Conservation (phyloP, 2,888 invertebrate genomes). For the Cetonia aurata region DNA sequence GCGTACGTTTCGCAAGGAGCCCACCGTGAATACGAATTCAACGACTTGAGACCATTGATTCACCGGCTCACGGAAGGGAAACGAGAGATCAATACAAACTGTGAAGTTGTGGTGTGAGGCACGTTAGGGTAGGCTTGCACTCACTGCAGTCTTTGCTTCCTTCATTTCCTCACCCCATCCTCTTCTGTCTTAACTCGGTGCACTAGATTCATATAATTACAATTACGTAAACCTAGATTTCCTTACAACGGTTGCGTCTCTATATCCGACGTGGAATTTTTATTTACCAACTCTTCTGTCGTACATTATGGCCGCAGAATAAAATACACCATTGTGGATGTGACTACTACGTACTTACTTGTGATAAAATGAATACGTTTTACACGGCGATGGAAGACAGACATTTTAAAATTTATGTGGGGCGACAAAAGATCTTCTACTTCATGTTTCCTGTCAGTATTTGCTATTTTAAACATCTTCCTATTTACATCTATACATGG, state of each 20-base stretch:
- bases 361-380: background rate
- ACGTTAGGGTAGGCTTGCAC: slow-evolving; percentile 65
- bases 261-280: slow-evolving; percentile 13
- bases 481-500: too few relatives aligned
- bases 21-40: slow-evolving; percentile 59
- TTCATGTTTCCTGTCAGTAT: too few relatives aligned
- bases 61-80: slow-evolving; percentile 63
- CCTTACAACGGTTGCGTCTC: slow-evolving; percentile 37
- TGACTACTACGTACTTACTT: slow-evolving; percentile 10
- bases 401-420: background rate
- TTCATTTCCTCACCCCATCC: slow-evolving; percentile 57
- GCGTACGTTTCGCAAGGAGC: slow-evolving; percentile 49
- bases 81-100: slow-evolving; percentile 66
- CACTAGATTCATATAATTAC: slow-evolving; percentile 58
- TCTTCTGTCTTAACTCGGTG: slow-evolving; percentile 56
- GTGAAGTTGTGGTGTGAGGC: slow-evolving; percentile 64
- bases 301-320: background rate
- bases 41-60: slow-evolving; percentile 65
- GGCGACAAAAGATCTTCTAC: too few relatives aligned
- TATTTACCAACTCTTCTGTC: slow-evolving; percentile 6
- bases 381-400: background rate
- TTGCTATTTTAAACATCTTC: too few relatives aligned
- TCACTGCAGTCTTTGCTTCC: slow-evolving; percentile 64
- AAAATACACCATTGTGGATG: slow-evolving; percentile 14
- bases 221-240: slow-evolving; percentile 52